Base-by-base conservation (phyloP, 2,797 vertebrate species). In the Nasua narica region DNA sequence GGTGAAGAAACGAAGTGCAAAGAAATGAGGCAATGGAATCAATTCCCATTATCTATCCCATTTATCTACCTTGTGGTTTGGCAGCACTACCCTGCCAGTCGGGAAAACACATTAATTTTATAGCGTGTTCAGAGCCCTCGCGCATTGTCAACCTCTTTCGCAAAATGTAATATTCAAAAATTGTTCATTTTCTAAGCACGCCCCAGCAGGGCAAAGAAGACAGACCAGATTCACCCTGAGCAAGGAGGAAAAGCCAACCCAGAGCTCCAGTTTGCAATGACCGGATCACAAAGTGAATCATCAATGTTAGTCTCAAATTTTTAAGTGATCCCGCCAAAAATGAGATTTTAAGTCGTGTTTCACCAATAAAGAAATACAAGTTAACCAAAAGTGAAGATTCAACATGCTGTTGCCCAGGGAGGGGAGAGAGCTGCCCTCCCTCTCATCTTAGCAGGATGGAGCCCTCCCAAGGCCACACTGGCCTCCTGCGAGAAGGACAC, bases 341-440 rank as follows among this genome's bases (percentile, higher is more conserved):
- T 79, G 83, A 91, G 54, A 78, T 85, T 14, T 97, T 21, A 91
- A 76, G 32, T 96, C 46, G 92, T n/a, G 78, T 91, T 50, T 67
- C 14, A 84, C 32, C 35, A 56, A 7, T 58, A 56, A 90, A 69
- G 23, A 82, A 84, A 72, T 19, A 67, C 32, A 56, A 48, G 62
- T 40, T 74, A 90, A 69, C 15, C 11, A 7, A 23, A 58, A 35
- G 37, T 62, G 35, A 90, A 82, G 93, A 43, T 16, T 43, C 54
- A 86, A 23, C 65, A 82, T 1, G 9, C 9, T 46, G 65, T 54
- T 23, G 50, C 52, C 88, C 46, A 78, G 16, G n/a, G 43, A 27
- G 14, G 60, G 54, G 56, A 56, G 0, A 27, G 11, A 86, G 32
- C 1, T 50, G 13, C 23, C 72, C 46, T 60, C 48, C 67, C 13